phyloP scores from a whole-genome alignment of 2,888 invertebrate genomes.

The Hipparchia semele region DNA sequence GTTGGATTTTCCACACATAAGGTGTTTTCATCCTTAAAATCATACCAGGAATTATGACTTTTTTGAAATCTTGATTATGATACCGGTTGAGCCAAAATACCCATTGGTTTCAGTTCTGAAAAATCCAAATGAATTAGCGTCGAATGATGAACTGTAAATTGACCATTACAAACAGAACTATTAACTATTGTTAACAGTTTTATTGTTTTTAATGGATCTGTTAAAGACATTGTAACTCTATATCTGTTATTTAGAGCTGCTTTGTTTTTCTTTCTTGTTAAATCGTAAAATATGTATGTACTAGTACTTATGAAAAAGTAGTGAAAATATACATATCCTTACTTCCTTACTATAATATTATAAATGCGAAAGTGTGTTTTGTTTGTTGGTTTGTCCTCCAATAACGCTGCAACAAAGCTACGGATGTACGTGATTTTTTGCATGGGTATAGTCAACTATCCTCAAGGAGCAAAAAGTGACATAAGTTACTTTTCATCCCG shows the following conservation, averaged over 20 bases:
- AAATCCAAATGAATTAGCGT: constrained; percentile 8
- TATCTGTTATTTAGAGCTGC: neutral
- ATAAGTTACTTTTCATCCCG: too few relatives aligned
- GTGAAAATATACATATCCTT: too few relatives aligned
- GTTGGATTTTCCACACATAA: too few relatives aligned
- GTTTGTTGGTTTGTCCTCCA: too few relatives aligned
- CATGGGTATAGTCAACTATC: too few relatives aligned
- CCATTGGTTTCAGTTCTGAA: constrained; percentile 1
- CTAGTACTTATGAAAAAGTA: too few relatives aligned
- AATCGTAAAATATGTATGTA: too few relatives aligned
- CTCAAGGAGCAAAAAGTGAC: too few relatives aligned
- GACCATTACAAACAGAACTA: constrained; percentile 18
- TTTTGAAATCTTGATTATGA: neutral
- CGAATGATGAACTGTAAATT: neutral
- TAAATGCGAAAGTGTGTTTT: too few relatives aligned
- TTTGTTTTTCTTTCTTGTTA: neutral
- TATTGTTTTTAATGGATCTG: constrained; percentile 16
- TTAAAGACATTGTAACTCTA: constrained; percentile 5
- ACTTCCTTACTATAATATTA: too few relatives aligned
- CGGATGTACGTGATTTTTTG: too few relatives aligned
- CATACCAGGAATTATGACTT: neutral
- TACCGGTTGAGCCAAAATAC: neutral
- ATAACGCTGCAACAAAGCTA: too few relatives aligned
- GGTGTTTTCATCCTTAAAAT: neutral
- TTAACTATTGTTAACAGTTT: constrained; percentile 17